Conservation (phyloP, 2,113 vertebrate genomes). For the Larimichthys polyactis region DNA sequence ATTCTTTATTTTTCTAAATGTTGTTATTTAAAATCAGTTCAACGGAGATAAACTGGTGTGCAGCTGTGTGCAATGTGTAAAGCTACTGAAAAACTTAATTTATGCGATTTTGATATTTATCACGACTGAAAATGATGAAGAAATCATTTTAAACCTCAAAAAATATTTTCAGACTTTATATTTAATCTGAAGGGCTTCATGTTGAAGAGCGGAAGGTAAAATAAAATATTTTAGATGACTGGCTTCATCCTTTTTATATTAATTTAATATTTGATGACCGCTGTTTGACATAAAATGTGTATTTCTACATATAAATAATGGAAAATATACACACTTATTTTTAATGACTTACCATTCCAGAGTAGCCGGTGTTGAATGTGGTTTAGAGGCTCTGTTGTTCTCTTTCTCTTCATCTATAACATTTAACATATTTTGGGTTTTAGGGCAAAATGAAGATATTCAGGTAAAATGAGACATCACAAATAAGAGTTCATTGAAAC, state of each 20-base stretch:
- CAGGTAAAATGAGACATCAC: not conserved
- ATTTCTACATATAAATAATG: not conserved
- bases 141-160: not conserved
- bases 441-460: constrained; percentile 21
- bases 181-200: not conserved
- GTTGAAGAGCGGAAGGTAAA: not conserved
- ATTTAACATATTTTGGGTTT: constrained; percentile 24
- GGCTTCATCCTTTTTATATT: not conserved
- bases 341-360: constrained; percentile 92
- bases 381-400: constrained; percentile 97
- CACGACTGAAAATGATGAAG: not conserved
- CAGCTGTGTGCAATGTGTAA: not conserved
- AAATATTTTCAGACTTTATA: not conserved
- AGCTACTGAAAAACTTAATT: not conserved
- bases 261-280: not conserved
- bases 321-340: not conserved
- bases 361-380: constrained; percentile 97
- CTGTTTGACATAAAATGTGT: not conserved
- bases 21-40: not conserved
- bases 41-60: not conserved
- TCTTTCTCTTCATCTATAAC: constrained; percentile 97
- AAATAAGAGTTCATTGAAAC: not conserved
- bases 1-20: not conserved
- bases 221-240: not conserved
- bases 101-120: not conserved